Base-by-base conservation (phyloP, 2,888 invertebrate species). In the Junonia oenone region DNA sequence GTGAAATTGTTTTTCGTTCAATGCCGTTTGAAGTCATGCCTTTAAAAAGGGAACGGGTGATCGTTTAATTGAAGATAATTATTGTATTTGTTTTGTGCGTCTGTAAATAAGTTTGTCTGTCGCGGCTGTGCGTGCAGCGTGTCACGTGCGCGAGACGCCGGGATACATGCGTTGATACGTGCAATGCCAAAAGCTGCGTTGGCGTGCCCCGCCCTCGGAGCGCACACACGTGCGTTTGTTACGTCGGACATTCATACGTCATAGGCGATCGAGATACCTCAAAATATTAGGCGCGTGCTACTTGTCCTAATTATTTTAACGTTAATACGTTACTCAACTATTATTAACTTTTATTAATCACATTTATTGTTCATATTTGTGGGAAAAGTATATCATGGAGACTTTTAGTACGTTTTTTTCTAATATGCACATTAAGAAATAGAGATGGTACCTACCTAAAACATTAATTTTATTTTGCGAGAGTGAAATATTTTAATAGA, bases 81-180 rank as follows among this genome's bases (percentile, higher is more conserved):
- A 14, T 3, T 35, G 1, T 22, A 26, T 22, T 22, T 31, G 6
- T 31, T 6, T 15, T 11, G 26, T 31, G n/a, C 13, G 26, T 17
- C 6, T 13, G 19, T 13, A 6, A 1, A 27, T 27, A 37, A 13
- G 35, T n/a, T 9, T 9, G 35, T 17, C 22, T 29, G 9, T 33
- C 9, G 46, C 13, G 6, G 50, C 17, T n/a, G 27, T 55, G 59
- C 85, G 80, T 86, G 88, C 63, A 50, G 48, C 43, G 46, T 54
- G 69, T 81, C 88, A 87, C 88, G 89, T 83, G 75, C 78, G 72
- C 76, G 38, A 38, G 31, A 37, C 33, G 29, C 27, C n/a, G 35
- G 51, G 50, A 46, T 55, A 56, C 33, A 55, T 60, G 51, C 64
- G 64, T 61, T 58, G 38, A 55, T 60, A 53, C 64, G 64, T 61